phyloP scores from a whole-genome alignment of 2,797 vertebrate genomes.

The Chelon auratus region DNA sequence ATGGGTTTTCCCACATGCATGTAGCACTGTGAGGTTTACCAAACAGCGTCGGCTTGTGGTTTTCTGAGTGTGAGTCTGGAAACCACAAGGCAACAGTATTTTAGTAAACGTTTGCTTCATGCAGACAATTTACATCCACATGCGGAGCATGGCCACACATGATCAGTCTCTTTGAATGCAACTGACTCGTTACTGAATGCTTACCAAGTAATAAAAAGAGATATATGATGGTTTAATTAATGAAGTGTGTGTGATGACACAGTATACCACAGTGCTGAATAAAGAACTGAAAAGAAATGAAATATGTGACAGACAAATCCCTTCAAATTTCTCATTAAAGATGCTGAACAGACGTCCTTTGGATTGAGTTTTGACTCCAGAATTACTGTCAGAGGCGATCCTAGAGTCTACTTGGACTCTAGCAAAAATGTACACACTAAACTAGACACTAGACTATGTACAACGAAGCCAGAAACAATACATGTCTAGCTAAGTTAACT shows the following conservation, averaged over 20 bases:
- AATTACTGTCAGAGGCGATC: background rate
- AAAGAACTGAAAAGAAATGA: background rate
- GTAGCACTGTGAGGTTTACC: constrained; percentile 22
- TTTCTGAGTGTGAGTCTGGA: constrained; percentile 23
- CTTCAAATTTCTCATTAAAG: constrained; percentile 1
- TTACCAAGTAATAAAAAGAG: background rate
- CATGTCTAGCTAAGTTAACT: no score
- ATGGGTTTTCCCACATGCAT: constrained; percentile 1
- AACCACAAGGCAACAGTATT: constrained; percentile 28
- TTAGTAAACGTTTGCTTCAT: constrained; percentile 11
- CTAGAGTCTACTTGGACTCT: background rate
- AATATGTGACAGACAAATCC: constrained; percentile 15
- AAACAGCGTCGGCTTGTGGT: constrained; percentile 21
- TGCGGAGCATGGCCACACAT: background rate
- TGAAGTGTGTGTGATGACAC: constrained; percentile 6
- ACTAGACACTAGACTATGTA: no score
- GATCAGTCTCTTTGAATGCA: background rate
- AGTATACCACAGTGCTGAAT: constrained; percentile 10
- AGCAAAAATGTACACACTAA: no score
- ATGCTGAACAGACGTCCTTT: constrained; percentile 2
- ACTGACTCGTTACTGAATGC: background rate
- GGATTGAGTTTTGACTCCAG: background rate
- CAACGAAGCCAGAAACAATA: no score
- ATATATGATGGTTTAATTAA: constrained; percentile 21
- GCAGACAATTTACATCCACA: constrained; percentile 8